Conservation (phyloP, 2,888 invertebrate genomes). For the Brenthis ino region DNA sequence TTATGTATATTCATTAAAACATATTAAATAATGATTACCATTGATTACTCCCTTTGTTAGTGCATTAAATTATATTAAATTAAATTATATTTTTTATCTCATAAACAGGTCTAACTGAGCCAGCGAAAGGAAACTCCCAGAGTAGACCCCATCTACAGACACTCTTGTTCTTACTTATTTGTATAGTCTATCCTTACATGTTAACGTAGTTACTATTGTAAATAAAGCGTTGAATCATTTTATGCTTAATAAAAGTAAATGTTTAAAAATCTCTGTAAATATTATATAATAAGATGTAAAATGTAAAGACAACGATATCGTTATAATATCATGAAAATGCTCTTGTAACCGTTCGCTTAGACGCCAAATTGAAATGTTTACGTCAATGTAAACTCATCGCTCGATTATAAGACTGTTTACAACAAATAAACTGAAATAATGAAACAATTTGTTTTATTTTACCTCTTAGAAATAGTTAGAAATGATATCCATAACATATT, state of each 20-base stretch:
- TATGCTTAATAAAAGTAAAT: slow-evolving; percentile 46
- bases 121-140: slow-evolving; percentile 63
- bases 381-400: slow-evolving; percentile 68
- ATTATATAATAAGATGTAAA: slow-evolving; percentile 59
- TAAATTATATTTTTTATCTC: slow-evolving; percentile 13
- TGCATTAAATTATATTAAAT: background rate
- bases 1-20: too few species aligned
- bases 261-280: slow-evolving; percentile 69
- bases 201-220: slow-evolving; percentile 62
- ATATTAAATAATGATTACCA: too few species aligned
- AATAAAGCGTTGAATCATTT: slow-evolving; percentile 47
- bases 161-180: slow-evolving; percentile 53
- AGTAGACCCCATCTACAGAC: slow-evolving; percentile 49
- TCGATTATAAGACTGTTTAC: slow-evolving; percentile 81
- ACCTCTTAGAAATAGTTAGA: too few species aligned
- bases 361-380: slow-evolving; percentile 76
- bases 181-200: slow-evolving; percentile 53
- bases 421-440: slow-evolving; percentile 68
- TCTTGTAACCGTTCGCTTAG: slow-evolving; percentile 73
- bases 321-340: slow-evolving; percentile 40
- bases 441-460: slow-evolving; percentile 35
- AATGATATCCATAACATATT: too few species aligned
- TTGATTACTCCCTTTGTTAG: too few species aligned
- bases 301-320: slow-evolving; percentile 63
- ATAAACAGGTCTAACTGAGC: slow-evolving; percentile 70